Evolutionary conservation across 2,113 vertebrate genomes (phyloP).

Genomic region (Copsychus sechellarum): DNA sequence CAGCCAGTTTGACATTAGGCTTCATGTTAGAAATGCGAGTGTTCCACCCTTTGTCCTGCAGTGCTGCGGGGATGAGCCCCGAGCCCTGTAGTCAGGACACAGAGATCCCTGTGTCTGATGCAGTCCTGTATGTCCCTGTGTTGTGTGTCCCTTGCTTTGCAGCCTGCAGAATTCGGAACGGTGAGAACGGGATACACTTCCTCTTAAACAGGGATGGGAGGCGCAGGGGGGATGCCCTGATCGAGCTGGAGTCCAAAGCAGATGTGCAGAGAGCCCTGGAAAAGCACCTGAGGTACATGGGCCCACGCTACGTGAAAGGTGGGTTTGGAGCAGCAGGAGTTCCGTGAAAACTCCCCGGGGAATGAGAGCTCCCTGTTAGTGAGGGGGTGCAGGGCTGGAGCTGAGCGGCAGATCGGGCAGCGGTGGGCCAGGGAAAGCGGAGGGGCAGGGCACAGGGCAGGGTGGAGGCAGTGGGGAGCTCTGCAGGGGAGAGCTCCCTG

Average conservation of each 20-base stretch:
- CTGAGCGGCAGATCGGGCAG: neutral
- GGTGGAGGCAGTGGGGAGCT: rapidly evolving
- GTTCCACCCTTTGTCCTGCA: rapidly evolving
- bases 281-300: conserved; percentile 89
- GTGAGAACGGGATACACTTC: conserved; percentile 87
- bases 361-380: neutral
- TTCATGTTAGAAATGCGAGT: rapidly evolving
- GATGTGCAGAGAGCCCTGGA: conserved; percentile 89
- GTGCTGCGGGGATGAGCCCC: neutral
- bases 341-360: rapidly evolving
- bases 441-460: rapidly evolving
- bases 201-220: conserved; percentile 80
- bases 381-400: neutral
- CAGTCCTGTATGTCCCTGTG: neutral
- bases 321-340: neutral
- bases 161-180: conserved; percentile 88
- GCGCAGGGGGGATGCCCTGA: conserved; percentile 85
- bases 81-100: rapidly evolving
- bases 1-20: neutral
- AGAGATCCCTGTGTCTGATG: rapidly evolving
- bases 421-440: no score
- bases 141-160: conserved; percentile 14
- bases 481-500: rapidly evolving
- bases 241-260: conserved; percentile 88
- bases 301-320: conserved; percentile 93